Evolutionary conservation across 2,888 invertebrate species (phyloP).

Genomic region (Mantis religiosa): DNA sequence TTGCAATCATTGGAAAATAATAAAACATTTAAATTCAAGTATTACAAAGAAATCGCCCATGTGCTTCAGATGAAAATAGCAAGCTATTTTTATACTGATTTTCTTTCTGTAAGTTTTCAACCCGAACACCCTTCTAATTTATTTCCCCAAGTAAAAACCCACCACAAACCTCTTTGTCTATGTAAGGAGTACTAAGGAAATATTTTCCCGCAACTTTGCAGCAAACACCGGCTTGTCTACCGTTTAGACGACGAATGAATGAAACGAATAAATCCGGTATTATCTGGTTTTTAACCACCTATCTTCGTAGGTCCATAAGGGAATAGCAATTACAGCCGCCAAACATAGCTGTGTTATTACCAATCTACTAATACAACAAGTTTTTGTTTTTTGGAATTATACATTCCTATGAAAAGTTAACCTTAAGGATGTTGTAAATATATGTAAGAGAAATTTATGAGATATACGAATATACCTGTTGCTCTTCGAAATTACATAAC

Average conservation of each 20-base stretch:
- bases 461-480: too few species aligned
- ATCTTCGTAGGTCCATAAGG: too few species aligned
- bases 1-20: too few species aligned
- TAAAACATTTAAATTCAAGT: too few species aligned
- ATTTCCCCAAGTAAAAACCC: background rate
- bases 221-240: background rate
- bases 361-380: too few species aligned
- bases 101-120: background rate
- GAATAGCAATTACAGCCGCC: too few species aligned
- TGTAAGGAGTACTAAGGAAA: background rate
- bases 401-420: too few species aligned
- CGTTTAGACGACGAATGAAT: background rate
- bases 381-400: too few species aligned
- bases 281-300: background rate
- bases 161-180: background rate
- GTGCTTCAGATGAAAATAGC: background rate
- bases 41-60: background rate
- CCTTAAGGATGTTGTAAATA: too few species aligned
- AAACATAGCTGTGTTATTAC: too few species aligned
- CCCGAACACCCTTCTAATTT: background rate
- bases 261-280: background rate
- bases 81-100: background rate
- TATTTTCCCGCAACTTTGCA: background rate
- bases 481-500: too few species aligned
- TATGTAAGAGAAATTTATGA: too few species aligned